These are phyloP conservation scores for Heliconius aoede DNA, from an alignment of 2,888 invertebrate genomes.

Conservation along the genomic window DNA sequence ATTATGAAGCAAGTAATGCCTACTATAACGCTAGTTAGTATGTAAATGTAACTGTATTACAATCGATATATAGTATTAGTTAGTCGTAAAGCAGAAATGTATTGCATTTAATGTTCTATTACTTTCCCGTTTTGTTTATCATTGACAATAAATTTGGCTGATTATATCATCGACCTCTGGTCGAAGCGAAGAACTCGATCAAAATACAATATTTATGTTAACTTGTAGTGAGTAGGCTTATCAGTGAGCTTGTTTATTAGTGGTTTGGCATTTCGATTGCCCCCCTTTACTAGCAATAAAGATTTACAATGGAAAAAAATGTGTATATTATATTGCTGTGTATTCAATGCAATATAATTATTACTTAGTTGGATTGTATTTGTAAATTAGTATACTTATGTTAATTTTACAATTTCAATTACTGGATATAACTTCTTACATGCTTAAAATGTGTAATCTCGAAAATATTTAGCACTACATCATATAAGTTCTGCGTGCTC, in stretches of 20 bases:
- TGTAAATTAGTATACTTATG: slow-evolving; percentile 1
- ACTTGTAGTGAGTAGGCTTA: slow-evolving; percentile 35
- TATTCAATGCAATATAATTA: slow-evolving; percentile 22
- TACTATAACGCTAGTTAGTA: slow-evolving; percentile 61
- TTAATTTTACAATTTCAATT: neutral
- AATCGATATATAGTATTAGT: slow-evolving; percentile 64
- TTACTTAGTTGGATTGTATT: slow-evolving; percentile 9
- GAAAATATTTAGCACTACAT: neutral
- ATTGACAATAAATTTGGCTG: slow-evolving; percentile 53
- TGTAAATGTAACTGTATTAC: slow-evolving; percentile 66
- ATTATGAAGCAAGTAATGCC: slow-evolving; percentile 66
- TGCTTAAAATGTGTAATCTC: neutral
- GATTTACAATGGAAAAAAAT: slow-evolving; percentile 19
- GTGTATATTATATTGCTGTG: slow-evolving; percentile 25
- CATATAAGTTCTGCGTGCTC: neutral
- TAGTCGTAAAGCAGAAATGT: slow-evolving; percentile 58
- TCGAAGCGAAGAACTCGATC: slow-evolving; percentile 13
- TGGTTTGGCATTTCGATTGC: slow-evolving; percentile 43
- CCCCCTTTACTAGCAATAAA: slow-evolving; percentile 36
- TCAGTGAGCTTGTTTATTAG: slow-evolving; percentile 42
- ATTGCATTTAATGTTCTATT: slow-evolving; percentile 77
- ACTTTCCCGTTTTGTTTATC: slow-evolving; percentile 56
- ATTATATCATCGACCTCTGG: neutral
- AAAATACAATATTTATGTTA: slow-evolving; percentile 15
- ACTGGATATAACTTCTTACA: neutral